A percentile compares a stretch with the other conserved stretches of the same genome.
Conservation (phyloP, 2,888 invertebrate genomes). For the Sepiola atlantica region DNA sequence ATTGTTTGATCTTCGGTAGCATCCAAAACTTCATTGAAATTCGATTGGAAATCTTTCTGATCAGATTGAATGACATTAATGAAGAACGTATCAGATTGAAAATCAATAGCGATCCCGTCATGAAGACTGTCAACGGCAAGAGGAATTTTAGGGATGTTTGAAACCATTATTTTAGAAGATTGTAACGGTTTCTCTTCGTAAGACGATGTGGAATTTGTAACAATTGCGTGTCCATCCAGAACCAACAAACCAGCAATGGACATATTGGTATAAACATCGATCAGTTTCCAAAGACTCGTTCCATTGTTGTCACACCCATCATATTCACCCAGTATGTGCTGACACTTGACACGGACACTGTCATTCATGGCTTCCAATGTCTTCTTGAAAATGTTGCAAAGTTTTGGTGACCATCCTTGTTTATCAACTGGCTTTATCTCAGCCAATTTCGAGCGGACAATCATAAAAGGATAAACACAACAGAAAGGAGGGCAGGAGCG, state of each 20-base stretch:
- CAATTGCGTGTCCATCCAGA: neutral
- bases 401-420: conserved; percentile 3
- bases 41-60: neutral
- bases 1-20: neutral
- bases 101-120: neutral
- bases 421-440: neutral
- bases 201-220: neutral
- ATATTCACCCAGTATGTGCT: conserved; percentile 36
- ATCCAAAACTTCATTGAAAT: conserved; percentile 32
- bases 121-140: neutral
- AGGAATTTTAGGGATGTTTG: neutral
- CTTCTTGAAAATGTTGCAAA: neutral
- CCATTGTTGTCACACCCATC: neutral
- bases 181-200: neutral
- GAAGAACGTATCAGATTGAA: neutral
- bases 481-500: neutral
- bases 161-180: neutral
- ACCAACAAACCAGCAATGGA: neutral
- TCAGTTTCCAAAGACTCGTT: conserved; percentile 13
- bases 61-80: neutral
- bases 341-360: neutral
- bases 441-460: neutral
- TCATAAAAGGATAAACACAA: neutral
- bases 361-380: conserved; percentile 35
- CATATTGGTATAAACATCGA: neutral